A percentile compares a stretch with the other conserved stretches of the same genome.
phyloP scores from a whole-genome alignment of 2,888 invertebrate species.

The Acleris cristana region DNA sequence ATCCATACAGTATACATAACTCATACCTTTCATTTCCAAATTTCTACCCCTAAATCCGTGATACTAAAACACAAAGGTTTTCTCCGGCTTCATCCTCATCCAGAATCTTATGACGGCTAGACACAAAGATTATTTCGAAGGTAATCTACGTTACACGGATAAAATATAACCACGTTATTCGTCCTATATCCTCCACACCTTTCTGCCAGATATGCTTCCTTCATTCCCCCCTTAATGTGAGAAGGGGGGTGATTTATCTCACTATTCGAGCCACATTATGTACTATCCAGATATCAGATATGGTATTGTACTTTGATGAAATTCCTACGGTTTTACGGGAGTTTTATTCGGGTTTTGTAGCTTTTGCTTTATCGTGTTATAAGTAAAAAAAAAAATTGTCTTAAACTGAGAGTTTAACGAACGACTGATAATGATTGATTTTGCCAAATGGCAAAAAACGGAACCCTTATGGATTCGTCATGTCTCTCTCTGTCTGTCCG shows the following conservation, averaged over 20 bases:
- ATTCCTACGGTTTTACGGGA: slow-evolving; percentile 4
- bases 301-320: slow-evolving; percentile 8
- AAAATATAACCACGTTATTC: slow-evolving; percentile 28
- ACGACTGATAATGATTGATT: no score
- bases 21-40: no score
- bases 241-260: slow-evolving; percentile 35
- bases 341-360: background rate
- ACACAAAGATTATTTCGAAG: slow-evolving; percentile 34
- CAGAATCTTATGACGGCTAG: slow-evolving; percentile 26
- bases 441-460: no score
- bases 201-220: slow-evolving; percentile 31
- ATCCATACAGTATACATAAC: no score
- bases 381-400: no score
- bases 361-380: background rate
- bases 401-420: no score
- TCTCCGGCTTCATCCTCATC: slow-evolving; percentile 25
- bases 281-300: slow-evolving; percentile 12
- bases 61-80: slow-evolving; percentile 8
- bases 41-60: no score
- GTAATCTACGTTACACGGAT: slow-evolving; percentile 27
- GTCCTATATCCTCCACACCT: slow-evolving; percentile 19
- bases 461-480: no score
- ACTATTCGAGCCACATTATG: slow-evolving; percentile 27
- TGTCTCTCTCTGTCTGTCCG: no score
- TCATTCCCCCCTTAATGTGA: slow-evolving; percentile 28